phyloP scores from a whole-genome alignment of 2,113 vertebrate genomes.

The Hippocampus barbouri region DNA sequence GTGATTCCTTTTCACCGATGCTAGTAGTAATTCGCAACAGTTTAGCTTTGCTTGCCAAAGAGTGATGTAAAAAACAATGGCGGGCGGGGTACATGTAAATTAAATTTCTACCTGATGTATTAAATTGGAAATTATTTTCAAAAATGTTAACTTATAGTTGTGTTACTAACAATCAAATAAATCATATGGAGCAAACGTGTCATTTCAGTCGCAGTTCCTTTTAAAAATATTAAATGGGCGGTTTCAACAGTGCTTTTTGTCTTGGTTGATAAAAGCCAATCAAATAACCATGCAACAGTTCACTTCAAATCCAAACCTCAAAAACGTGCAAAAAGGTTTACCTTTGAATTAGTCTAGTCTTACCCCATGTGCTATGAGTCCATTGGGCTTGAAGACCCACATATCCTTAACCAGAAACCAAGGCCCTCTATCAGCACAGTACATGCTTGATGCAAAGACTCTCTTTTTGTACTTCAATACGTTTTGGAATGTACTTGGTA shows the following conservation, averaged over 20 bases:
- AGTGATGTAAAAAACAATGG: no score
- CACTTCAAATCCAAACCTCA: constrained; percentile 66
- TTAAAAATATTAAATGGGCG: neutral
- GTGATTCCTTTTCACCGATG: no score
- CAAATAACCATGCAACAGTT: constrained; percentile 51
- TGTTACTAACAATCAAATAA: no score
- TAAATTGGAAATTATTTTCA: no score
- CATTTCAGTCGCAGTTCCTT: no score
- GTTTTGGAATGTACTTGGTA: neutral
- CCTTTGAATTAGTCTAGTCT: constrained; percentile 61
- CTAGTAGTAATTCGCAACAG: no score
- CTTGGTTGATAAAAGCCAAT: constrained; percentile 15
- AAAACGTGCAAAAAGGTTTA: constrained; percentile 66
- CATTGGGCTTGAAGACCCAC: constrained; percentile 55
- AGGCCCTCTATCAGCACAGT: constrained; percentile 63
- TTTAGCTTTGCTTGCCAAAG: no score
- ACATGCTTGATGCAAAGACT: constrained; percentile 46
- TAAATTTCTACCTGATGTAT: no score
- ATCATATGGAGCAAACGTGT: no score
- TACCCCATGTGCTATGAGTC: constrained; percentile 64
- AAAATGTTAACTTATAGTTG: no score
- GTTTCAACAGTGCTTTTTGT: constrained; percentile 37
- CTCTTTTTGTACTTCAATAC: constrained; percentile 18
- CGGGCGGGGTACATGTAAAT: no score
- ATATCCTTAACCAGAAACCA: constrained; percentile 66